Conservation (phyloP, 2,888 invertebrate species). For the Syritta pipiens region DNA sequence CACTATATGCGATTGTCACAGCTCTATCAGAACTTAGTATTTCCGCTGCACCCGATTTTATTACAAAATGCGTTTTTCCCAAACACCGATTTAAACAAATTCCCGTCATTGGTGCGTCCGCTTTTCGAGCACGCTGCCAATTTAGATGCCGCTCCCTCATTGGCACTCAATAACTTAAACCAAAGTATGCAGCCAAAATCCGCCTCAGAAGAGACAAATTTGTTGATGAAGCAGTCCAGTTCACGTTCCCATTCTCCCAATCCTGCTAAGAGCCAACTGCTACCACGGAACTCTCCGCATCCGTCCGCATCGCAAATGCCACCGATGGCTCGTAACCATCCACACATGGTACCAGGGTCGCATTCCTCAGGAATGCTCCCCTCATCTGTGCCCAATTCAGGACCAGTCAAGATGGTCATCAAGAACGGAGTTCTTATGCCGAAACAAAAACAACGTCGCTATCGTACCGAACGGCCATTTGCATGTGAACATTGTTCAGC, state of each 20-base stretch:
- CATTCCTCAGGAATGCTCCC: slow-evolving; percentile 54
- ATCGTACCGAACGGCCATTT: slow-evolving; percentile 93
- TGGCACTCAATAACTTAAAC: slow-evolving; percentile 19
- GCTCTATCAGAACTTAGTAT: slow-evolving; percentile 82
- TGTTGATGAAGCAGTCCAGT: slow-evolving; percentile 35
- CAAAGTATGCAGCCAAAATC: slow-evolving; percentile 34
- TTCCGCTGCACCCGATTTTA: slow-evolving; percentile 84
- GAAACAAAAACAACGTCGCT: slow-evolving; percentile 93
- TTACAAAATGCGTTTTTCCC: slow-evolving; percentile 82
- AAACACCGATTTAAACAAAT: slow-evolving; percentile 83
- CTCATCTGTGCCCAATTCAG: slow-evolving; percentile 77
- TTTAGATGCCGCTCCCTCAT: slow-evolving; percentile 31
- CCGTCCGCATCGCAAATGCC: slow-evolving; percentile 70
- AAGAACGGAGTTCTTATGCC: slow-evolving; percentile 94
- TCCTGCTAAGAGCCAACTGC: slow-evolving; percentile 50
- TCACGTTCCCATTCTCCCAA: slow-evolving; percentile 49
- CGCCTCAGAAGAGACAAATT: slow-evolving; percentile 17
- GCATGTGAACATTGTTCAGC: slow-evolving; percentile 95
- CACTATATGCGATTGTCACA: slow-evolving; percentile 83
- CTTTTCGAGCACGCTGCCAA: slow-evolving; percentile 69
- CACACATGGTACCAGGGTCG: slow-evolving; percentile 28
- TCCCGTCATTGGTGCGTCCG: slow-evolving; percentile 78
- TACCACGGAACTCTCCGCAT: slow-evolving; percentile 61
- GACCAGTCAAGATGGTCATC: slow-evolving; percentile 89
- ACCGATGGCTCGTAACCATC: slow-evolving; percentile 61